Base-by-base conservation (phyloP, 2,113 vertebrate genomes). In the Neogobius melanostomus region DNA sequence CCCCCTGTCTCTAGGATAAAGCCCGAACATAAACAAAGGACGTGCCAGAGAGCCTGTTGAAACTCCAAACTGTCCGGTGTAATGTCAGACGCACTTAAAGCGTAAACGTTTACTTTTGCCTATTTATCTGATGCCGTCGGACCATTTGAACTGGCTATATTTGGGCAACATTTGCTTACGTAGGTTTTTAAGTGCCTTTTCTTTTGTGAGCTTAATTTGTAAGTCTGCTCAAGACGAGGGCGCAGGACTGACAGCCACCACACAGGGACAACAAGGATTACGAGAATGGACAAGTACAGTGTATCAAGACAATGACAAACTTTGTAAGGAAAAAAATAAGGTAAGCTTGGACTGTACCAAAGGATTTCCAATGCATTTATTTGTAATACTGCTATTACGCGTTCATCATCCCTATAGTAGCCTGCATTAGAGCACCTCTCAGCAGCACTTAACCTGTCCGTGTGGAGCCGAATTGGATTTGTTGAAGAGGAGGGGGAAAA, bases 381-480 rank as follows among this genome's bases (percentile, higher is more conserved):
- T 60, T 68, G 3, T 66, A 43, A 52, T 7, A 15, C 48, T 50
- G 42, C 69, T 70, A 51, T 74, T 17, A 78, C 57, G 54, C 67
- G 73, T 61, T 74, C 21, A 44, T 79, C 48, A 11, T 50, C 12
- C 76, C 71, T 69, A 53, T 79, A 62, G 62, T 28, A 64, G 66
- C 61, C 57, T 63, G 71, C 64, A 68, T 86, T 70, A 76, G 72
- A 42, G 54, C 44, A 36, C 59, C 6, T 44, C 79, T 82, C 52
- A 60, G 75, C 11, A 80, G 76, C 83, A 80, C 72, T 88, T 71
- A 83, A 68, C 71, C 64, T 71, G 61, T 6, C 64, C 56, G 52
- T 53, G 52, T 57, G 68, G 16, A 68, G 67, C 0, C 16, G 44
- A 50, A 83, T 78, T 66, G 45, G n/a, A 74, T 85, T 85, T 82